These are phyloP conservation scores for Heliconius congener DNA, from an alignment of 1,140 invertebrate species.

Conservation along the genomic window DNA sequence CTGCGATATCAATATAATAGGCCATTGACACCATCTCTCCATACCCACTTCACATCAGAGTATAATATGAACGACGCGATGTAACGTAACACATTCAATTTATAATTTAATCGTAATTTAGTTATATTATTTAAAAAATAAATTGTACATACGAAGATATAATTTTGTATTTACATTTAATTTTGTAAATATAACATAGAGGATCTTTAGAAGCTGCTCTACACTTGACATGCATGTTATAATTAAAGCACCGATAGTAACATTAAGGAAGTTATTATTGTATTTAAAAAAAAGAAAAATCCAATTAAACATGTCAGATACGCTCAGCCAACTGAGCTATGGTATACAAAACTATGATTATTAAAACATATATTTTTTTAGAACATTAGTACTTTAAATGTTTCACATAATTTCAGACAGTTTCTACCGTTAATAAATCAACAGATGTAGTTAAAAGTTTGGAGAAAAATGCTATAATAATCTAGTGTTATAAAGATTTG, in stretches of 20 bases:
- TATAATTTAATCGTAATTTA: constrained; percentile 29
- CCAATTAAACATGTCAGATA: not conserved
- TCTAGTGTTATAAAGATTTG: constrained; percentile 57
- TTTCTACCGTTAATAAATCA: not conserved
- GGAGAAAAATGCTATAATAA: not conserved
- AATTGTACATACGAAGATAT: constrained; percentile 37
- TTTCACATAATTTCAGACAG: not conserved
- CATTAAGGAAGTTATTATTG: constrained; percentile 11
- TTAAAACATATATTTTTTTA: not conserved
- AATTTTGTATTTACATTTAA: constrained; percentile 28
- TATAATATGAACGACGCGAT: constrained; percentile 10
- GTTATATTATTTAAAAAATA: constrained; percentile 27
- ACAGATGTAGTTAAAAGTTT: not conserved
- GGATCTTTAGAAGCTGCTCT: constrained; percentile 10
- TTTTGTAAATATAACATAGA: constrained; percentile 16
- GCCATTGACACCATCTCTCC: constrained; percentile 29
- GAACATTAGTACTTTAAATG: not conserved
- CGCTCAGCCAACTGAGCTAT: not conserved
- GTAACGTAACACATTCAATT: constrained; percentile 9
- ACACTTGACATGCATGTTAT: constrained; percentile 25
- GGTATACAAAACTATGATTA: not conserved
- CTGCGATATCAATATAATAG: constrained; percentile 32
- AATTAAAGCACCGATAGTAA: constrained; percentile 36
- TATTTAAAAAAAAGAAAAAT: not conserved
- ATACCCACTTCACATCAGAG: constrained; percentile 6